Evolutionary conservation across 2,113 vertebrate genomes (phyloP).

Genomic region (Otocyon megalotis): DNA sequence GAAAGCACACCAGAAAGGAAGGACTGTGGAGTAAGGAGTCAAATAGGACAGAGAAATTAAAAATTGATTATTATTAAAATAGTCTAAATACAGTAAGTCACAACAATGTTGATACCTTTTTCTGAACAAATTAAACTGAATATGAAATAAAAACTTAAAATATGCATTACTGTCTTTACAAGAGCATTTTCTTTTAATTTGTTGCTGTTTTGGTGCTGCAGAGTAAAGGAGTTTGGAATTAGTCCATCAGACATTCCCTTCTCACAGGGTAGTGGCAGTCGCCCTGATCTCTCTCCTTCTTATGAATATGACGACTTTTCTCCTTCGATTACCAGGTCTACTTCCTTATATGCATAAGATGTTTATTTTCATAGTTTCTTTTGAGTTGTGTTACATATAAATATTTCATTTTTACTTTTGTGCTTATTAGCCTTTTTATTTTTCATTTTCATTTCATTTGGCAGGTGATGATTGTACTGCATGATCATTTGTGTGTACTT

Average conservation of each 20-base stretch:
- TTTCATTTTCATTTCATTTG: conserved; percentile 85
- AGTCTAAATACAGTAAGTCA: conserved; percentile 7
- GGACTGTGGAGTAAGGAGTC: neutral
- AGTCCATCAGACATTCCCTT: conserved; percentile 99
- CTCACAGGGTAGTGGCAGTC: conserved; percentile 94
- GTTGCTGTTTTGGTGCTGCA: conserved; percentile 91
- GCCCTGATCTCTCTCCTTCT: conserved; percentile 96
- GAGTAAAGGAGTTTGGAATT: conserved; percentile 99
- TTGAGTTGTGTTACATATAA: conserved; percentile 76
- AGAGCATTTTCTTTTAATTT: conserved; percentile 88
- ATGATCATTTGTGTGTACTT: conserved; percentile 86
- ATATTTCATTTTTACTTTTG: conserved; percentile 82
- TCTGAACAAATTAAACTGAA: conserved; percentile 59
- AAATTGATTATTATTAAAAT: conserved; percentile 15
- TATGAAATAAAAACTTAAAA: conserved; percentile 78
- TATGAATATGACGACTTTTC: conserved; percentile 95
- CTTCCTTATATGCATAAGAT: conserved; percentile 86
- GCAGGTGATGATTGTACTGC: conserved; percentile 87
- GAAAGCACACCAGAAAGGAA: neutral
- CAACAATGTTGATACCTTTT: neutral
- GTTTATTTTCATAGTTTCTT: conserved; percentile 82
- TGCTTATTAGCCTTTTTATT: conserved; percentile 80
- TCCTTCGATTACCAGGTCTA: conserved; percentile 92
- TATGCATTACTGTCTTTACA: conserved; percentile 83
- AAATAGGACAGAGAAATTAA: neutral